Conservation (phyloP, 2,888 invertebrate species). For the Schizotus pectinicornis region DNA sequence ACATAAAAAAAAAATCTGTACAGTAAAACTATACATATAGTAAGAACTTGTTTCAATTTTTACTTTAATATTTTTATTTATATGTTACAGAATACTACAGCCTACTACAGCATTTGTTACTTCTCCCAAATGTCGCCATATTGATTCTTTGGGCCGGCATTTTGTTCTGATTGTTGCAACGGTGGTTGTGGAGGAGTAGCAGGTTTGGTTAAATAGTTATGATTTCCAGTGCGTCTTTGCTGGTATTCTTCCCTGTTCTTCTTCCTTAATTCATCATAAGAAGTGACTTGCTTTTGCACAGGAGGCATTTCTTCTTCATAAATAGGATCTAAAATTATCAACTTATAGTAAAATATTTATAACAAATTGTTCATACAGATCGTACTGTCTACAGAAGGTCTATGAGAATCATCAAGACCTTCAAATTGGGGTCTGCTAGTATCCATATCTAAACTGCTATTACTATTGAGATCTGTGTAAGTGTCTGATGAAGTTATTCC, state of each 20-base stretch:
- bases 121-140: slow-evolving; percentile 47
- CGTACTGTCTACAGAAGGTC: slow-evolving; percentile 64
- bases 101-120: background rate
- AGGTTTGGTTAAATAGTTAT: slow-evolving; percentile 29
- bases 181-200: slow-evolving; percentile 5
- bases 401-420: slow-evolving; percentile 65
- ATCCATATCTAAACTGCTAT: slow-evolving; percentile 67
- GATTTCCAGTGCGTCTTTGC: slow-evolving; percentile 47
- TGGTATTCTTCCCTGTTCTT: slow-evolving; percentile 72
- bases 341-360: background rate
- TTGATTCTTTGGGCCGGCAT: slow-evolving; percentile 39
- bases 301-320: slow-evolving; percentile 62
- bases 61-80: too few species aligned
- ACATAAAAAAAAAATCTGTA: too few species aligned
- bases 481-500: slow-evolving; percentile 58
- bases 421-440: slow-evolving; percentile 66
- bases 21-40: too few species aligned
- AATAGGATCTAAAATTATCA: slow-evolving; percentile 47
- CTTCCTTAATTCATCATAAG: slow-evolving; percentile 76
- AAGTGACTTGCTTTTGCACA: slow-evolving; percentile 59
- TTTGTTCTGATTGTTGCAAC: slow-evolving; percentile 14
- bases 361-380: slow-evolving; percentile 7
- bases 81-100: too few species aligned
- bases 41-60: too few species aligned
- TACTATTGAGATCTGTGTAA: slow-evolving; percentile 64